Base-by-base conservation (phyloP, 1,140 invertebrate genomes). In the Drosophila orosa region DNA sequence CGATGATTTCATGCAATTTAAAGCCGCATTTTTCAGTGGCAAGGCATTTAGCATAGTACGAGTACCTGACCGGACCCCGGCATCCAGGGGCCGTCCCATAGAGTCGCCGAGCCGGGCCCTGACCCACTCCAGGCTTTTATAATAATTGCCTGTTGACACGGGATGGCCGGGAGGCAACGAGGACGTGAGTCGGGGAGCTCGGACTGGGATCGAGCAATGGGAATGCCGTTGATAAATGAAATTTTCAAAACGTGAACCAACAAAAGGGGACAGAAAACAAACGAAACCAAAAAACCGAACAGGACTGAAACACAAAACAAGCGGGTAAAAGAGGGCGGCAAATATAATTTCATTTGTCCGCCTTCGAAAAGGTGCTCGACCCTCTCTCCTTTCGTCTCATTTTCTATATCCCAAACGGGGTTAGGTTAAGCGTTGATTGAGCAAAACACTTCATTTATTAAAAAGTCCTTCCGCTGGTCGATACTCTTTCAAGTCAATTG, bases 71-170 rank as follows among this genome's bases (percentile, higher is more conserved):
- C 56, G 39, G 27, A 35, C 24, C 40, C 31, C 27, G 27, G 40
- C 25, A 33, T 29, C 17, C 63, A 22, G 19, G 22, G 31, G 50
- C 10, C 61, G 13, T 35, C 50, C 50, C 31, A 54, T 47, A 40
- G 65, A 35, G 40, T 24, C 37, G 56, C 27, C 17, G 58, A 42
- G 42, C 63, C 13, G 42, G 19, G 27, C 35, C 48, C 67, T 17
- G 24, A 17, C 65, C 54, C 75, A 61, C 67, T 66, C 74, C 68
- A 61, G 66, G 87, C 86, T 87, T 90, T 90, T 83, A 90, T 80
- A 78, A 78, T 90, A 90, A 90, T 90, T 90, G 87, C 87, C 80
- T 90, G 87, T 90, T 90, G 87, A 90, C 87, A 90, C 87, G 87
- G 87, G 87, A 90, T 68, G 69, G 75, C 74, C 61, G 52, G 40